Evolutionary conservation across 2,888 invertebrate species (phyloP).

Genomic region (Orthosia gracilis): DNA sequence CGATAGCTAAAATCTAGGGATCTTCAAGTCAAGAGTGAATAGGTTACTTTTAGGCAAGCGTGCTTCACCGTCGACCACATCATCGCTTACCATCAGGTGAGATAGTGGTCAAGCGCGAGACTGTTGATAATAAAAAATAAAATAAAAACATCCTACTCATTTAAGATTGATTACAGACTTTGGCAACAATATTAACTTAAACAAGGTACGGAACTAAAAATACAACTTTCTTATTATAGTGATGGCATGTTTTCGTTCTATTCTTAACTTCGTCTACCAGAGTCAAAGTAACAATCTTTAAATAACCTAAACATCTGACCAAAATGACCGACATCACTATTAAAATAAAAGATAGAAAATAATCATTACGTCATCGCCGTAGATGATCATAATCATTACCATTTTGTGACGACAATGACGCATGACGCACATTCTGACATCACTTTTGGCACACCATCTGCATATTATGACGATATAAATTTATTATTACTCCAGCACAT

Average conservation of each 20-base stretch:
- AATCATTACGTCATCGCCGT: slow-evolving; percentile 45
- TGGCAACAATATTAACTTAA: background rate
- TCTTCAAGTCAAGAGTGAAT: too few species aligned
- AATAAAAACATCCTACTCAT: too few species aligned
- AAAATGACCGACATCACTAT: slow-evolving; percentile 27
- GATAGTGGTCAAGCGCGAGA: too few species aligned
- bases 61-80: too few species aligned
- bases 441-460: slow-evolving; percentile 61
- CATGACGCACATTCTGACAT: slow-evolving; percentile 62
- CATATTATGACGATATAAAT: slow-evolving; percentile 48
- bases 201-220: background rate
- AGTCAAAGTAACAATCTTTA: slow-evolving; percentile 31
- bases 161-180: too few species aligned
- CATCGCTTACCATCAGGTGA: too few species aligned
- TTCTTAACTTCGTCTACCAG: slow-evolving; percentile 3
- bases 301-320: slow-evolving; percentile 34
- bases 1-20: too few species aligned
- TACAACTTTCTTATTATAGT: slow-evolving; percentile 11
- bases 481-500: slow-evolving; percentile 51
- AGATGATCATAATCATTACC: slow-evolving; percentile 44
- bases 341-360: slow-evolving; percentile 38
- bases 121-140: too few species aligned
- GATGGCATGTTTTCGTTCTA: slow-evolving; percentile 19
- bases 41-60: too few species aligned
- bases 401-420: slow-evolving; percentile 42